phyloP scores from a whole-genome alignment of 2,888 invertebrate genomes.

The Quadroppia sp. region DNA sequence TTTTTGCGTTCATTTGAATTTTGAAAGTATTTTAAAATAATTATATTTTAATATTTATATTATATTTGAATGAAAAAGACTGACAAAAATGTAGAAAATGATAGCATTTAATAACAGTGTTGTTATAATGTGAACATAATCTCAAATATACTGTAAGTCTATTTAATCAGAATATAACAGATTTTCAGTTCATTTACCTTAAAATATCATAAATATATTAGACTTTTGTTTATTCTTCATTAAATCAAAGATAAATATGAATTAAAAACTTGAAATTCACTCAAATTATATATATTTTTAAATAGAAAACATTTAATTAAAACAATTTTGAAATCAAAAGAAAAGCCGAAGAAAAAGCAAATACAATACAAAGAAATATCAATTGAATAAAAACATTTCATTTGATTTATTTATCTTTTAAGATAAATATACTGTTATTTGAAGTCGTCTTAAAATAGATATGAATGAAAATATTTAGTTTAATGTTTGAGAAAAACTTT shows the following conservation, averaged over 20 bases:
- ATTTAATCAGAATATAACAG: not conserved
- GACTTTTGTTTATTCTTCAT: not conserved
- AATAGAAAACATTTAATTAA: not conserved
- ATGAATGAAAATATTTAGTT: constrained; percentile 14
- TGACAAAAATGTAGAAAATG: too few relatives aligned
- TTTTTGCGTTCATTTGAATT: too few relatives aligned
- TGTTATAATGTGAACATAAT: too few relatives aligned
- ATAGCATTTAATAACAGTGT: too few relatives aligned
- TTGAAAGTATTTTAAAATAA: not conserved
- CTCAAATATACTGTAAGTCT: not conserved
- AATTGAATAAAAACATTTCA: not conserved
- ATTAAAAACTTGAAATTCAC: too few relatives aligned
- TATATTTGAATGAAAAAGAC: too few relatives aligned
- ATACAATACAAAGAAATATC: not conserved
- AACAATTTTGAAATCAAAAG: not conserved
- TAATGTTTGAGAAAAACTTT: not conserved
- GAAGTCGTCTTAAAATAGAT: not conserved
- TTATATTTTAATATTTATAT: too few relatives aligned
- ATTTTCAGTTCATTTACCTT: constrained; percentile 3
- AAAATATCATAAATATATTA: not conserved
- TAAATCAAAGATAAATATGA: not conserved
- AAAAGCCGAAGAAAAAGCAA: not conserved
- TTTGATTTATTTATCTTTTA: not conserved
- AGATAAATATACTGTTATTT: not conserved
- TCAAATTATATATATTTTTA: too few relatives aligned